Evolutionary conservation across 2,113 vertebrate genomes (phyloP).

Genomic region (Pogonocichla stellata): DNA sequence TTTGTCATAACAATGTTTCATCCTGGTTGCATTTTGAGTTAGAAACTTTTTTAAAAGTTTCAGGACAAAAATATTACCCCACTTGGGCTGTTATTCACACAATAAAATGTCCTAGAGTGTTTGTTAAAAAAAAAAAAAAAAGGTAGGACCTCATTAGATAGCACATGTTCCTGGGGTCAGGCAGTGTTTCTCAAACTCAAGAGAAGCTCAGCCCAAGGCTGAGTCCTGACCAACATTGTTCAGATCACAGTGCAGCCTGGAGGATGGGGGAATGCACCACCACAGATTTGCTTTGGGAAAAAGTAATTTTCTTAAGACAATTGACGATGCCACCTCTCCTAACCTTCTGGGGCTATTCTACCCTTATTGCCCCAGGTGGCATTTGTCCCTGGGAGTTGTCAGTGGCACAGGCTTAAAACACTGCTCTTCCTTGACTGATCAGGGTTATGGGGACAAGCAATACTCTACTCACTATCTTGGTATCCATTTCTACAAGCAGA

Average conservation of each 20-base stretch:
- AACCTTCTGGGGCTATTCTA: not conserved
- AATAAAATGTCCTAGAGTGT: not conserved
- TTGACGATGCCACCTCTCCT: rapidly evolving
- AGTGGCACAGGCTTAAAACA: not conserved
- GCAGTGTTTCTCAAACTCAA: not conserved
- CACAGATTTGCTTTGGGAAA: not conserved
- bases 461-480: not conserved
- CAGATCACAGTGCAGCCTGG: not conserved
- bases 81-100: not conserved
- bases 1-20: not conserved
- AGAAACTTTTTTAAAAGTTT: not conserved
- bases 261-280: not conserved
- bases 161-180: not conserved
- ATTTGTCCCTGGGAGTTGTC: not conserved
- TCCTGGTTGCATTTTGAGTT: not conserved
- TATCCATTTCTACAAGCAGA: not conserved
- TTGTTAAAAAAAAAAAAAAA: not conserved
- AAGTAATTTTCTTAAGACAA: not conserved
- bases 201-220: not conserved
- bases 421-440: not conserved
- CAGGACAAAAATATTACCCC: not conserved
- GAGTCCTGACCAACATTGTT: not conserved
- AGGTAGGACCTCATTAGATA: rapidly evolving
- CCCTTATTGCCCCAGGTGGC: not conserved
- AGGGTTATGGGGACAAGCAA: rapidly evolving